Conservation (phyloP, 2,888 invertebrate species). For the Yponomeuta plumbellus region DNA sequence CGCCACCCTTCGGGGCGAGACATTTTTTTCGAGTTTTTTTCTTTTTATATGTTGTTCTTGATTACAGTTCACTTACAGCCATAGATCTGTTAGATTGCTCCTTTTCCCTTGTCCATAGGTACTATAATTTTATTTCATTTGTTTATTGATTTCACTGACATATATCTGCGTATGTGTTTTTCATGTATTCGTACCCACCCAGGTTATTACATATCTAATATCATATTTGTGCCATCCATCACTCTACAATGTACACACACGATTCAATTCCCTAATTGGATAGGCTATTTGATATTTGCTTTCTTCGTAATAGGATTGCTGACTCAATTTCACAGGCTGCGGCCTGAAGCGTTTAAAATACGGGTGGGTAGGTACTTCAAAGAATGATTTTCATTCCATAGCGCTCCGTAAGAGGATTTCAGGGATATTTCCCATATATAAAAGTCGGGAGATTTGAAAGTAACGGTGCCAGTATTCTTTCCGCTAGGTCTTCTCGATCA, state of each 20-base stretch:
- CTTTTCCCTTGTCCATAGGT: too few species aligned
- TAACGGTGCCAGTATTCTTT: neutral
- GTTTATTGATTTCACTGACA: too few species aligned
- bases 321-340: neutral
- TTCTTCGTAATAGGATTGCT: neutral
- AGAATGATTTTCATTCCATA: constrained; percentile 2
- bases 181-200: too few species aligned
- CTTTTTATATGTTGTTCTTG: too few species aligned
- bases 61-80: too few species aligned
- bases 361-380: neutral
- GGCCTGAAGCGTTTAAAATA: neutral
- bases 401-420: neutral
- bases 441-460: neutral
- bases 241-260: neutral
- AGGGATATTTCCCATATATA: neutral
- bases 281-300: neutral
- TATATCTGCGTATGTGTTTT: too few species aligned
- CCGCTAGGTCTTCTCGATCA: neutral
- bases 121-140: too few species aligned
- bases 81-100: too few species aligned
- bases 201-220: too few species aligned
- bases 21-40: too few species aligned
- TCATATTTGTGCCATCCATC: too few species aligned
- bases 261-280: neutral
- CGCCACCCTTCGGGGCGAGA: too few species aligned